Evolutionary conservation across 1,140 invertebrate species (phyloP), one percentile per base, ranked within the genome.

Genomic region (Bombus turneri): DNA sequence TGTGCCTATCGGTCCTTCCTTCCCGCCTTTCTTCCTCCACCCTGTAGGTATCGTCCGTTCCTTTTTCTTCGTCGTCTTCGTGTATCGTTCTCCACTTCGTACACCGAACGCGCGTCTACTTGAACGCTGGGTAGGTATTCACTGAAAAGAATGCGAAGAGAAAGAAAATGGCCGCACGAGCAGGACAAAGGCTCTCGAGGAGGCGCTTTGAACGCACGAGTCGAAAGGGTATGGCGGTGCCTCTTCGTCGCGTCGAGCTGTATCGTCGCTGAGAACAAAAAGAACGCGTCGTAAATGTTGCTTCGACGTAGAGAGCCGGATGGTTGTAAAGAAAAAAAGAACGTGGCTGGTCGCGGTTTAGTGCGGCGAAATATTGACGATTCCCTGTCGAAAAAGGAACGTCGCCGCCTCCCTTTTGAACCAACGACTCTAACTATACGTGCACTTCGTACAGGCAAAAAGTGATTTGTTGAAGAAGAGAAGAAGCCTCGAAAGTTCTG

Each of bases 141-240:
- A 47, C 68, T 62, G 85, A 62, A 72, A 81, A 85, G 81, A 87
- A 88, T 87, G 77, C 72, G 64, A 86, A 83, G 80, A 83, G 81
- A 83, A 87, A 81, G 87, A 88, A 87, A 85, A 87, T 84, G 77
- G 86, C 87, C 71, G 76, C 43, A 66, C 37, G n/a, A 66, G 34
- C 53, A 72, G 25, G 85, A 87, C 87, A 88, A 88, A 83, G 85
- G 62, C 71, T 57, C 75, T 47, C 41, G 66, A 68, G 25, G 59
- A 77, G 71, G 77, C 78, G 64, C 74, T 82, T 82, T 43, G 73
- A 86, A 77, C 80, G 64, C 80, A 53, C 53, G 57, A 34, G 59
- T 37, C 43, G 34, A 18, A 22, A 73, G 81, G 71, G 74, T 76
- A 59, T 22, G 28, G 34, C 62, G 37, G 39, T 62, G 66, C 10